Percentiles rank a stretch among this genome's conserved stretches.
Conservation (phyloP, 2,797 vertebrate genomes). For the Acanthurus leucopareius region DNA sequence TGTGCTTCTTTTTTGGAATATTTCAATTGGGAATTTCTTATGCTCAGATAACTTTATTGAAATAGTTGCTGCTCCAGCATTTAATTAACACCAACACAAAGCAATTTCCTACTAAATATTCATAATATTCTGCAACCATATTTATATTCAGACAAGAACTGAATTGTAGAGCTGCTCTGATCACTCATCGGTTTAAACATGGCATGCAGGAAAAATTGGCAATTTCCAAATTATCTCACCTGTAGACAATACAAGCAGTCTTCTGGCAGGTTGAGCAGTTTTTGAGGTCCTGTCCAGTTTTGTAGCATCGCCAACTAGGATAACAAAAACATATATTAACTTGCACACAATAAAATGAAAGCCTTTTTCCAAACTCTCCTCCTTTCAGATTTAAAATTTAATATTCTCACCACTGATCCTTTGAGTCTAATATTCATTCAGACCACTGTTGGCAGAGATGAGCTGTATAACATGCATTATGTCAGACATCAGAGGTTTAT, state of each 20-base stretch:
- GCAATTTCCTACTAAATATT: neutral
- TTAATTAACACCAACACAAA: constrained; percentile 12
- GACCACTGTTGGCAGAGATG: constrained; percentile 46
- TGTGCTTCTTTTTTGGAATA: neutral
- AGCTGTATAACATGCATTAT: constrained; percentile 51
- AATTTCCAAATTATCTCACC: constrained; percentile 82
- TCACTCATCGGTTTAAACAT: constrained; percentile 8
- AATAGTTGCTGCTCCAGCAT: neutral
- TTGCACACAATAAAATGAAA: constrained; percentile 1
- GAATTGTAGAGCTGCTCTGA: constrained; percentile 2
- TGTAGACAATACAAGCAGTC: constrained; percentile 97
- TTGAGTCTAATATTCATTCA: constrained; percentile 31
- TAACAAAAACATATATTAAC: constrained; percentile 43
- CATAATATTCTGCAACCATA: neutral
- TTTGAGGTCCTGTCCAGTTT: constrained; percentile 93
- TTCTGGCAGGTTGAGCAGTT: constrained; percentile 95
- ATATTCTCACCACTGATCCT: constrained; percentile 24
- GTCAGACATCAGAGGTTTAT: constrained; percentile 63
- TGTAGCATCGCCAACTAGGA: constrained; percentile 86
- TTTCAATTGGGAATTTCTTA: neutral
- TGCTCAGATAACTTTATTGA: neutral
- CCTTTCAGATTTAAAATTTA: constrained; percentile 22
- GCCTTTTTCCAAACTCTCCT: constrained; percentile 3
- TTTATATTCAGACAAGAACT: constrained; percentile 12
- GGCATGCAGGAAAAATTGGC: neutral